These are phyloP conservation scores for Octomys mimax DNA, from an alignment of 2,797 vertebrate species.

Conservation along the genomic window DNA sequence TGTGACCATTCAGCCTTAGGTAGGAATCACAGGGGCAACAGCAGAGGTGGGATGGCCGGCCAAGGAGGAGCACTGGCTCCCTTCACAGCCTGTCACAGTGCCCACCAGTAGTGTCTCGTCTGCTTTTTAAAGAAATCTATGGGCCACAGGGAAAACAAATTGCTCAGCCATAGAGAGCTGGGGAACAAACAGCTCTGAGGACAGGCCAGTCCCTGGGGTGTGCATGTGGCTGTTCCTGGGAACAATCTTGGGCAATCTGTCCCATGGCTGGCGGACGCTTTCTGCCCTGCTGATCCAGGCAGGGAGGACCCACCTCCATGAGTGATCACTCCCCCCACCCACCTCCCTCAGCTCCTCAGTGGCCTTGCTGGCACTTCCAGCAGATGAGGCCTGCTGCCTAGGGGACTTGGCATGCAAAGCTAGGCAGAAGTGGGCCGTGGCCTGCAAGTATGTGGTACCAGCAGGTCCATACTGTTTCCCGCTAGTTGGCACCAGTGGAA, in stretches of 20 bases:
- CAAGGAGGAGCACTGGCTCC: not conserved
- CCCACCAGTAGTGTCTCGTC: not conserved
- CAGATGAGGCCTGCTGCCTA: not conserved
- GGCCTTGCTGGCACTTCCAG: not conserved
- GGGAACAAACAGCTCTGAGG: not conserved
- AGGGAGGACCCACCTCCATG: not conserved
- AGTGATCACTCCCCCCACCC: not conserved
- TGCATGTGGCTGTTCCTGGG: not conserved
- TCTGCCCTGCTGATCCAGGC: not conserved
- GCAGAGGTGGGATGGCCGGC: not conserved
- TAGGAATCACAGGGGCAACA: not conserved
- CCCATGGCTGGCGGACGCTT: not conserved
- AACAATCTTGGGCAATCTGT: not conserved
- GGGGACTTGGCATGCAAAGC: not conserved
- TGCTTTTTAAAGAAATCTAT: constrained; percentile 12
- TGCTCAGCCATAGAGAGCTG: not conserved
- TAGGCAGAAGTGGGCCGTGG: not conserved
- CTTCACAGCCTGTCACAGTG: not conserved
- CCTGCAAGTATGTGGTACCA: not conserved
- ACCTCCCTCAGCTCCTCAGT: not conserved
- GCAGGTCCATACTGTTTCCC: not conserved
- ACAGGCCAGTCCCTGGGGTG: not conserved
- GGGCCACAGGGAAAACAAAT: not conserved
- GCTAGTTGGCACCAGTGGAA: not conserved
- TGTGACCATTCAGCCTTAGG: not conserved